phyloP scores from a whole-genome alignment of 2,888 invertebrate species.

The Drosophila aldrichi region DNA sequence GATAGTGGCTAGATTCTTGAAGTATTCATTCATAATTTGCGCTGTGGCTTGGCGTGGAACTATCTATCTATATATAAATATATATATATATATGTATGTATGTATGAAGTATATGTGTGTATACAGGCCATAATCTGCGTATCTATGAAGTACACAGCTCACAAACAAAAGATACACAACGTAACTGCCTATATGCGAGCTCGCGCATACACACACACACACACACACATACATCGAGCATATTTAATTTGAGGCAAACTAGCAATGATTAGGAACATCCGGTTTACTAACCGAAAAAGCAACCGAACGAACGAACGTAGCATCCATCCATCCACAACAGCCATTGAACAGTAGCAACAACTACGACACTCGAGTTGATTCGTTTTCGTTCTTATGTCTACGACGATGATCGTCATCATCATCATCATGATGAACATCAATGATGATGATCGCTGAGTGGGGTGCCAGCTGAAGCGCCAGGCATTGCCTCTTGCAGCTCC shows the following conservation, averaged over 20 bases:
- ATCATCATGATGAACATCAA: slow-evolving; percentile 20
- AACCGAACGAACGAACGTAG: slow-evolving; percentile 39
- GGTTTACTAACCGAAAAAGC: slow-evolving; percentile 85
- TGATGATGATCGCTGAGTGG: slow-evolving; percentile 59
- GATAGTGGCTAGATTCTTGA: slow-evolving; percentile 23
- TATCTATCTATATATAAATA: not conserved
- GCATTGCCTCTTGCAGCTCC: slow-evolving; percentile 52
- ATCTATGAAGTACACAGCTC: slow-evolving; percentile 64
- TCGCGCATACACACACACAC: not conserved
- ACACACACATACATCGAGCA: slow-evolving; percentile 52
- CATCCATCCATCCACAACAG: slow-evolving; percentile 49
- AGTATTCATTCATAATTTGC: slow-evolving; percentile 73
- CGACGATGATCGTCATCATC: slow-evolving; percentile 38
- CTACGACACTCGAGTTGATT: slow-evolving; percentile 75
- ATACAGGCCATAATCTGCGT: slow-evolving; percentile 34
- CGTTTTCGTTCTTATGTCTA: slow-evolving; percentile 72
- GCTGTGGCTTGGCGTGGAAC: slow-evolving; percentile 40
- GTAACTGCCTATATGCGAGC: slow-evolving; percentile 35
- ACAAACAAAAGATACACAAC: slow-evolving; percentile 73
- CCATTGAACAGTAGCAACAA: slow-evolving; percentile 74
- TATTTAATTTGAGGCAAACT: slow-evolving; percentile 85
- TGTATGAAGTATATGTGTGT: not conserved
- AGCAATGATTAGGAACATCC: slow-evolving; percentile 85
- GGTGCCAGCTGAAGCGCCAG: slow-evolving; percentile 77
- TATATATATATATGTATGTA: not conserved